A percentile compares a stretch with the other conserved stretches of the same genome.
Evolutionary conservation across 2,888 invertebrate species (phyloP).

Genomic region (Empis livida): DNA sequence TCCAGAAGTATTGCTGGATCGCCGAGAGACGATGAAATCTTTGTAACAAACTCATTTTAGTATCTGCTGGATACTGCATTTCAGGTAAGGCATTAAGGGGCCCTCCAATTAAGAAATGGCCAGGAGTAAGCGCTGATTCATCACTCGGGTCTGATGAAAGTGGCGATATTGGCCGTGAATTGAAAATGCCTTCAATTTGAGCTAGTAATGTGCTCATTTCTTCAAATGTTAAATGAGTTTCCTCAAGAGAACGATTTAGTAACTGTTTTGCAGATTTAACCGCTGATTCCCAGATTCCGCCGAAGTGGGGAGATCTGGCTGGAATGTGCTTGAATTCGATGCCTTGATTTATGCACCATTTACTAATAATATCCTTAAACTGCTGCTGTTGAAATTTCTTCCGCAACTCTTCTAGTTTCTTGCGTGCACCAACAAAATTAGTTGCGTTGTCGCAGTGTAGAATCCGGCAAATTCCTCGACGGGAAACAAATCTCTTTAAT

Average conservation of each 20-base stretch:
- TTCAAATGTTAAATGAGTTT: slow-evolving; percentile 4
- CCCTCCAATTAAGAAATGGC: slow-evolving; percentile 7
- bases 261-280: too few relatives aligned
- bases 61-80: neutral
- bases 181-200: neutral
- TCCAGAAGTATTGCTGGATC: neutral
- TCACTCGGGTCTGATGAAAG: slow-evolving; percentile 5
- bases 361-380: slow-evolving; percentile 1
- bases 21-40: neutral
- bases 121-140: slow-evolving; percentile 5
- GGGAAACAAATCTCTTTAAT: slow-evolving; percentile 10
- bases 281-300: slow-evolving; percentile 10
- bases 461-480: slow-evolving; percentile 9
- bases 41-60: neutral
- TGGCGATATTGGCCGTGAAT: neutral
- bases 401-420: slow-evolving; percentile 8
- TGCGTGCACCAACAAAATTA: slow-evolving; percentile 11
- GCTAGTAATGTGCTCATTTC: slow-evolving; percentile 1
- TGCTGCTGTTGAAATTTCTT: slow-evolving; percentile 7
- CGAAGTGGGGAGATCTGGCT: slow-evolving; percentile 12
- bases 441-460: slow-evolving; percentile 12
- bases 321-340: slow-evolving; percentile 7
- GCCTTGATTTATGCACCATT: slow-evolving; percentile 5
- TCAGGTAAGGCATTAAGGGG: slow-evolving; percentile 2
- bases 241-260: too few relatives aligned